Percentiles rank a stretch among this genome's conserved stretches.
Conservation (phyloP, 2,797 vertebrate genomes). For the Ispidina lecontei region DNA sequence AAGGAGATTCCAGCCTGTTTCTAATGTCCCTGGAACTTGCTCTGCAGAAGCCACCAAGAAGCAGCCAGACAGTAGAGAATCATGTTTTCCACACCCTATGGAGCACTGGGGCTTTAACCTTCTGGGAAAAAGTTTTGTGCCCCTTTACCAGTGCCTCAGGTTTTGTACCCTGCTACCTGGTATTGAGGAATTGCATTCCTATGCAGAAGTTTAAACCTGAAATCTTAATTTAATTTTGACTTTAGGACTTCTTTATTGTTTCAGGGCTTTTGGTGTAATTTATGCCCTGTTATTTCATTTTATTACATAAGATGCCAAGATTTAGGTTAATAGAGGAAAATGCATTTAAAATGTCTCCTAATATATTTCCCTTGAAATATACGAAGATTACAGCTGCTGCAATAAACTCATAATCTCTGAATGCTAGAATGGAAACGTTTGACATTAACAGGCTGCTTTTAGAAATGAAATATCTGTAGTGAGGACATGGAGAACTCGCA, state of each 20-base stretch:
- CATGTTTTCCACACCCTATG: not conserved
- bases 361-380: conserved; percentile 53
- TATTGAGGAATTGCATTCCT: not conserved
- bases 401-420: conserved; percentile 60
- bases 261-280: conserved; percentile 11
- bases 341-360: conserved; percentile 48
- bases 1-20: not conserved
- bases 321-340: conserved; percentile 57
- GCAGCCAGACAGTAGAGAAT: not conserved
- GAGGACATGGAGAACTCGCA: not conserved
- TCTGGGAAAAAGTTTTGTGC: not conserved
- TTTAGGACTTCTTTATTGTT: not conserved
- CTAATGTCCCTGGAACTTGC: not conserved
- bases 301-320: conserved; percentile 1
- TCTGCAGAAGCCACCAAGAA: not conserved
- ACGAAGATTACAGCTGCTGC: conserved; percentile 41
- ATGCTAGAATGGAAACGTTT: conserved; percentile 60
- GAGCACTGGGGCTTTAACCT: not conserved
- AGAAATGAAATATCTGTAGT: conserved; percentile 41
- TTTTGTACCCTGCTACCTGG: not conserved
- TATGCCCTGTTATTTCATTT: conserved; percentile 30
- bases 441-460: conserved; percentile 65
- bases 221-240: conserved; percentile 7
- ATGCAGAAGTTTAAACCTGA: not conserved
- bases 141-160: not conserved